Conservation (phyloP, 2,113 vertebrate genomes). For the Chiloscyllium plagiosum region DNA sequence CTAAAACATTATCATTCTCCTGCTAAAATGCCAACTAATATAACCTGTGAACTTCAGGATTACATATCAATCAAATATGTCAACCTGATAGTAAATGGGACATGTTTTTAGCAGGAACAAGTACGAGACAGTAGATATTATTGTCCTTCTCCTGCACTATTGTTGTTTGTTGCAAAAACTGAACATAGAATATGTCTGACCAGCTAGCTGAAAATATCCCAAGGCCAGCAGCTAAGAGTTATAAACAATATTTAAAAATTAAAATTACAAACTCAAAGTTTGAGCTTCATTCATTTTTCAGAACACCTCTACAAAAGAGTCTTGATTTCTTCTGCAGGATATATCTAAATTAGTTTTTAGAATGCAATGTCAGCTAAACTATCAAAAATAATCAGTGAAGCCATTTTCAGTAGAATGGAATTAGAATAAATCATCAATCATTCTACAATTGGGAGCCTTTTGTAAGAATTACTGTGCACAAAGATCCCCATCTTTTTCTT, state of each 20-base stretch:
- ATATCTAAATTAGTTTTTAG: neutral
- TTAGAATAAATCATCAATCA: neutral
- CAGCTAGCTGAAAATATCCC: neutral
- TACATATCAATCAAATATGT: neutral
- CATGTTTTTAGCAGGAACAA: neutral
- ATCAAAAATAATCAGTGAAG: constrained; percentile 18
- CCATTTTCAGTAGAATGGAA: neutral
- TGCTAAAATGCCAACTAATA: neutral
- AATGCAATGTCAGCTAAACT: neutral
- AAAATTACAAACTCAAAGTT: neutral
- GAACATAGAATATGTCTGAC: neutral
- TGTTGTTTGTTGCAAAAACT: neutral
- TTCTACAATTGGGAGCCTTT: neutral
- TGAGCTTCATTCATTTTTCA: neutral
- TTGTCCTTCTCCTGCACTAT: neutral
- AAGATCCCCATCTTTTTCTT: neutral
- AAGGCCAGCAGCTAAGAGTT: neutral
- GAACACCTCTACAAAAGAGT: neutral
- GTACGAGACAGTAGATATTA: neutral
- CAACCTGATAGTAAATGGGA: neutral
- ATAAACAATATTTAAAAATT: neutral
- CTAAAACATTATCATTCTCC: neutral
- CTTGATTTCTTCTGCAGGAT: neutral
- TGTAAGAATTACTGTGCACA: neutral
- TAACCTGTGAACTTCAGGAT: neutral